Percentiles rank a stretch among this genome's conserved stretches.
These are phyloP conservation scores for Lepidonotus clava DNA, from an alignment of 2,888 invertebrate species.

Conservation along the genomic window DNA sequence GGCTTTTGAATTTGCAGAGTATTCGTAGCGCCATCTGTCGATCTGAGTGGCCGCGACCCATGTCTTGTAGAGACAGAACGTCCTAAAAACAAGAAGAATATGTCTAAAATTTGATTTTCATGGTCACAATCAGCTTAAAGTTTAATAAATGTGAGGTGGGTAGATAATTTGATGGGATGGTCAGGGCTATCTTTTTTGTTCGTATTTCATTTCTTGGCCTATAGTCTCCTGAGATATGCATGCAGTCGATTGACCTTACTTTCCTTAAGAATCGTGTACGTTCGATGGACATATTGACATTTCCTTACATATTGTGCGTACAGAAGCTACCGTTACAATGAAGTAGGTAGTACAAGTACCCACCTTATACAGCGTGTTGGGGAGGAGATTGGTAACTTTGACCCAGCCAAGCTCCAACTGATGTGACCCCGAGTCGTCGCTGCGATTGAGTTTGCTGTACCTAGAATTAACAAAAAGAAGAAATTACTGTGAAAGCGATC, in stretches of 20 bases:
- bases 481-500: no score
- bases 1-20: conserved; percentile 90
- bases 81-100: neutral
- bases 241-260: no score
- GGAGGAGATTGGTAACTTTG: conserved; percentile 95
- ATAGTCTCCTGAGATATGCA: neutral
- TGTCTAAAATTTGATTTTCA: neutral
- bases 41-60: conserved; percentile 92
- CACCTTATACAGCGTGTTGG: conserved; percentile 93
- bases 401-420: conserved; percentile 97
- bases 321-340: neutral
- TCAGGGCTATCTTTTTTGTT: neutral
- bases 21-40: conserved; percentile 95
- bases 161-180: no score
- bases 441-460: conserved; percentile 97
- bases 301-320: no score
- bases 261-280: no score
- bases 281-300: no score
- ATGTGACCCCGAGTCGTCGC: conserved; percentile 98
- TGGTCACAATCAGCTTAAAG: no score
- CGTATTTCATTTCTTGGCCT: neutral
- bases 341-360: conserved; percentile 82
- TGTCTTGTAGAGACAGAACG: conserved; percentile 47
- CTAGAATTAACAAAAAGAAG: conserved; percentile 79
- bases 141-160: no score